Evolutionary conservation across 2,797 vertebrate species (phyloP).

Genomic region (Sebastes kiyomatsui): DNA sequence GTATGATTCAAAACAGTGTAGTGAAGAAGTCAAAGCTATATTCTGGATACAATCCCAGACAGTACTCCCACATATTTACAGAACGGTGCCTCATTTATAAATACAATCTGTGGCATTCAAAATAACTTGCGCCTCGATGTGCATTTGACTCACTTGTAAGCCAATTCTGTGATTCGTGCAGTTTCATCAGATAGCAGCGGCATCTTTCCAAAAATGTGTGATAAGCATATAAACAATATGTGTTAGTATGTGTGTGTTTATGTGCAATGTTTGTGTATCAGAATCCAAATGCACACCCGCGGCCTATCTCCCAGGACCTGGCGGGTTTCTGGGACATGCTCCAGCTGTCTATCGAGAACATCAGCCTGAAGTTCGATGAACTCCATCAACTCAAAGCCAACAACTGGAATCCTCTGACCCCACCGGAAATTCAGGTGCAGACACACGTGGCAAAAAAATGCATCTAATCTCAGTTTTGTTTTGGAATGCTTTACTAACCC

Average conservation of each 20-base stretch:
- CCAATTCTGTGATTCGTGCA: neutral
- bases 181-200: neutral
- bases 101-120: neutral
- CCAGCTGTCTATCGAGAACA: slow-evolving; percentile 98
- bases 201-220: neutral
- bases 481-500: slow-evolving; percentile 57
- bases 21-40: neutral
- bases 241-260: slow-evolving; percentile 15
- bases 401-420: slow-evolving; percentile 96
- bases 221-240: slow-evolving; percentile 5
- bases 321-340: slow-evolving; percentile 99
- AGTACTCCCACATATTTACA: neutral
- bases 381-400: slow-evolving; percentile 99
- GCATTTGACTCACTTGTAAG: neutral
- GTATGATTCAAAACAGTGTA: neutral
- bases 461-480: slow-evolving; percentile 7
- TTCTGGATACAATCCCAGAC: neutral
- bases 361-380: slow-evolving; percentile 99
- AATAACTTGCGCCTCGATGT: neutral
- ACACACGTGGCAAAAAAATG: slow-evolving; percentile 8
- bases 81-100: too few species aligned
- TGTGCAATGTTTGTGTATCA: slow-evolving; percentile 51
- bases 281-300: slow-evolving; percentile 93
- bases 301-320: slow-evolving; percentile 95
- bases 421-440: slow-evolving; percentile 92